phyloP scores from a whole-genome alignment of 2,113 vertebrate genomes.

The Actinemys pallida region DNA sequence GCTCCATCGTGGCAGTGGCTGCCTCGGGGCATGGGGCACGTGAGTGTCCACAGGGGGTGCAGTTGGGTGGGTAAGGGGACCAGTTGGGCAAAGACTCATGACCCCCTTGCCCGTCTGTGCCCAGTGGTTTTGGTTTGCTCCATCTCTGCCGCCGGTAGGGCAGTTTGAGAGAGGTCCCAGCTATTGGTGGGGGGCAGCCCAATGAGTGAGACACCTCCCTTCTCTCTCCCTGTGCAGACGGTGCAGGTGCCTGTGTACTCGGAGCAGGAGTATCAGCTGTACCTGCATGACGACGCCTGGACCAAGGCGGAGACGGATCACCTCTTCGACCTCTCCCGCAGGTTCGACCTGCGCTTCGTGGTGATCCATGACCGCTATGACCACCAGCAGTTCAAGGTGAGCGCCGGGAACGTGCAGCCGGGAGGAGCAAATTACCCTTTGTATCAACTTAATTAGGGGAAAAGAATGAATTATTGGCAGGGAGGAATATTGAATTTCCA shows the following conservation, averaged over 20 bases:
- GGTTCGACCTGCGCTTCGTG: constrained; percentile 95
- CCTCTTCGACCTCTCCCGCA: constrained; percentile 95
- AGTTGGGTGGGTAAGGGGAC: background rate
- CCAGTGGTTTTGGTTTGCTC: background rate
- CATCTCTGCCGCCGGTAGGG: background rate
- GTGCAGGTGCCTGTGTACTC: constrained; percentile 97
- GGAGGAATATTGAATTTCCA: constrained; percentile 60
- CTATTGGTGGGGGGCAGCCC: background rate
- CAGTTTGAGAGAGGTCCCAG: background rate
- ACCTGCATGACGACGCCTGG: constrained; percentile 97
- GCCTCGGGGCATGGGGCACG: no score
- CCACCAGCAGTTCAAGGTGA: constrained; percentile 98
- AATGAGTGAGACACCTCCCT: background rate
- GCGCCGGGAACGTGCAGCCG: background rate
- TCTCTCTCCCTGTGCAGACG: constrained; percentile 75
- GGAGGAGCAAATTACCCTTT: constrained; percentile 38
- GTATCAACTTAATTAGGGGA: constrained; percentile 61
- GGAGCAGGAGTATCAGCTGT: constrained; percentile 97
- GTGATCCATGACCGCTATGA: constrained; percentile 98
- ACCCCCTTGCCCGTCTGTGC: background rate
- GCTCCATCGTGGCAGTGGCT: background rate
- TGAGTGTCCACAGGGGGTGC: background rate
- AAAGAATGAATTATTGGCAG: constrained; percentile 66
- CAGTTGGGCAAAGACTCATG: background rate
- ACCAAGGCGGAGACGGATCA: constrained; percentile 98